phyloP scores from a whole-genome alignment of 35 echinoderm and acorn worm genomes.

The Holothuria glaberrima region DNA sequence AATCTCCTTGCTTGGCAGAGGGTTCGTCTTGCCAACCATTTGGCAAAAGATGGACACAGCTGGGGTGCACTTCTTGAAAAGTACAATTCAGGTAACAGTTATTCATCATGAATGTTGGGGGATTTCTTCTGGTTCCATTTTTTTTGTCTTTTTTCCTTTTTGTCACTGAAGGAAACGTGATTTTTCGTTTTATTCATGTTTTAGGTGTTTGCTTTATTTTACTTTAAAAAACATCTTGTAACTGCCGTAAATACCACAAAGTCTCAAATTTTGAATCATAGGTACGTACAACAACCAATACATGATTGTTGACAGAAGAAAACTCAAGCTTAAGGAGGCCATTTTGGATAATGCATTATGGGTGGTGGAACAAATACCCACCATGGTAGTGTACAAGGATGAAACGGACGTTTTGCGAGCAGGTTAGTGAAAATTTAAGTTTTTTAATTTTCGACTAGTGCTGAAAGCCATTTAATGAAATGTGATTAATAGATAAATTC shows the following conservation, averaged over 20 bases:
- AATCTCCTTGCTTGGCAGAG: slow-evolving; percentile 91
- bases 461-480: too few relatives aligned
- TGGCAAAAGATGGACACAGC: slow-evolving; percentile 67
- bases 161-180: background rate
- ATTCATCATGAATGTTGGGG: background rate
- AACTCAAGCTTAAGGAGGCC: slow-evolving; percentile 56
- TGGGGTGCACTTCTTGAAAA: slow-evolving; percentile 79
- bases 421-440: slow-evolving; percentile 50
- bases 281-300: slow-evolving; percentile 99
- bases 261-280: slow-evolving; percentile 30
- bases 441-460: too few relatives aligned
- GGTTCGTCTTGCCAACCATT: slow-evolving; percentile 80
- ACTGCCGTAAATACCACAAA: too few relatives aligned
- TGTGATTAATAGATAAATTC: too few relatives aligned
- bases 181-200: too few relatives aligned
- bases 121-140: background rate
- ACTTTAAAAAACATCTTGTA: too few relatives aligned
- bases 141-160: background rate
- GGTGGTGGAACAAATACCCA: slow-evolving; percentile 94
- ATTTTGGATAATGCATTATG: slow-evolving; percentile 92
- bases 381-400: slow-evolving; percentile 76
- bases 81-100: slow-evolving; percentile 94
- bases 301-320: slow-evolving; percentile 84
- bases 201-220: too few relatives aligned
- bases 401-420: slow-evolving; percentile 81